These are phyloP conservation scores for Bombus pascuorum DNA, from an alignment of 1,140 invertebrate genomes.

Conservation along the genomic window DNA sequence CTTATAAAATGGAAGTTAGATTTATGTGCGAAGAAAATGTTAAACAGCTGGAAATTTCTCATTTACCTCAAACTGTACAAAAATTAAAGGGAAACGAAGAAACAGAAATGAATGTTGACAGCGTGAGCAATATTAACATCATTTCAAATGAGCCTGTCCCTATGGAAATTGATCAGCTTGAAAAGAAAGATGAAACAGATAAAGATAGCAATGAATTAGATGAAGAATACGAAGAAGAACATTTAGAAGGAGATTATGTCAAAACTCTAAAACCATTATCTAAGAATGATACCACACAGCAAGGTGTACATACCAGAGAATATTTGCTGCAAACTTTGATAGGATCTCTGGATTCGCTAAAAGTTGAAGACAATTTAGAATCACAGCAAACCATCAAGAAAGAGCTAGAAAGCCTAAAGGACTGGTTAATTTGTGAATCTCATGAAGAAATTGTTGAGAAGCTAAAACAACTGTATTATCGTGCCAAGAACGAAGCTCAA, in stretches of 20 bases:
- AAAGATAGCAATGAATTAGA: slow-evolving; percentile 45
- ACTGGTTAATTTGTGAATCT: slow-evolving; percentile 72
- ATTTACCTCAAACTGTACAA: slow-evolving; percentile 46
- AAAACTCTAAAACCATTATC: slow-evolving; percentile 72
- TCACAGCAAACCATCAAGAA: slow-evolving; percentile 67
- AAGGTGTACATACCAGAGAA: slow-evolving; percentile 59
- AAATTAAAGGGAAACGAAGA: slow-evolving; percentile 36
- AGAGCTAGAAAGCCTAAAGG: slow-evolving; percentile 72
- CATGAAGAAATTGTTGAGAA: slow-evolving; percentile 69
- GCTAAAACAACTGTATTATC: slow-evolving; percentile 72
- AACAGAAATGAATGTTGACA: not conserved
- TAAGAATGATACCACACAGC: slow-evolving; percentile 53
- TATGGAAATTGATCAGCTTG: not conserved
- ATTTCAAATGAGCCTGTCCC: not conserved
- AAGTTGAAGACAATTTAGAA: slow-evolving; percentile 63
- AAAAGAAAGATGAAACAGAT: slow-evolving; percentile 39
- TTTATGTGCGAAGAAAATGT: slow-evolving; percentile 60
- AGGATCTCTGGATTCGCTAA: slow-evolving; percentile 67
- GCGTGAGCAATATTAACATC: not conserved
- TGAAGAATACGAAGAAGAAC: slow-evolving; percentile 55
- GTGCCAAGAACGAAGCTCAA: slow-evolving; percentile 77
- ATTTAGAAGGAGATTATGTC: slow-evolving; percentile 69
- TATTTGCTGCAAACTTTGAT: slow-evolving; percentile 72
- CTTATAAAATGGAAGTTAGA: slow-evolving; percentile 65
- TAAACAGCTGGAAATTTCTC: slow-evolving; percentile 45